Percentiles rank a stretch among this genome's conserved stretches.
phyloP scores from a whole-genome alignment of 2,113 vertebrate species.

The Ia io region DNA sequence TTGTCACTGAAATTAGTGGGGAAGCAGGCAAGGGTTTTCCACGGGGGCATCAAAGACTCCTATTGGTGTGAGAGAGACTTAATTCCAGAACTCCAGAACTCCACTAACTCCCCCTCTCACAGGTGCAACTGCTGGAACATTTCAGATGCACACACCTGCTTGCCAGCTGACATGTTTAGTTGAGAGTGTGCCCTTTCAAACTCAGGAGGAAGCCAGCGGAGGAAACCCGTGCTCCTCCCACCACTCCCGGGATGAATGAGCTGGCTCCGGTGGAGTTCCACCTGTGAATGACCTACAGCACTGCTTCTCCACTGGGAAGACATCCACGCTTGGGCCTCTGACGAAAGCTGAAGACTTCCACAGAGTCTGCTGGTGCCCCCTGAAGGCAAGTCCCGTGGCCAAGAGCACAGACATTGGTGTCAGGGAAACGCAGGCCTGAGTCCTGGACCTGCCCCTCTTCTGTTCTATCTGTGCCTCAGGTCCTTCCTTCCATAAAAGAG shows the following conservation, averaged over 20 bases:
- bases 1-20: constrained; percentile 42
- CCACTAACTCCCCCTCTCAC: not conserved
- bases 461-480: not conserved
- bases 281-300: not conserved
- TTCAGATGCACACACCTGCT: constrained; percentile 26
- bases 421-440: not conserved
- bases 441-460: not conserved
- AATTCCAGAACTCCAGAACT: not conserved
- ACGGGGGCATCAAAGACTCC: not conserved
- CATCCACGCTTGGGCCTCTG: not conserved
- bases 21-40: not conserved
- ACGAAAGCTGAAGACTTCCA: not conserved
- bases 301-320: not conserved
- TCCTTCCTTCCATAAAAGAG: not conserved
- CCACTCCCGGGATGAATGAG: not conserved
- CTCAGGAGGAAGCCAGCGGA: not conserved
- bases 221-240: not conserved
- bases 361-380: not conserved
- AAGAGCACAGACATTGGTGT: not conserved
- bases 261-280: not conserved
- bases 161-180: not conserved
- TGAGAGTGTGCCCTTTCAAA: not conserved
- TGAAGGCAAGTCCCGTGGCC: not conserved
- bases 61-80: not conserved
- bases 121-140: not conserved